A percentile compares a stretch with the other conserved stretches of the same genome.
These are phyloP conservation scores for Otus sunia DNA, from an alignment of 2,113 vertebrate genomes.

Conservation along the genomic window DNA sequence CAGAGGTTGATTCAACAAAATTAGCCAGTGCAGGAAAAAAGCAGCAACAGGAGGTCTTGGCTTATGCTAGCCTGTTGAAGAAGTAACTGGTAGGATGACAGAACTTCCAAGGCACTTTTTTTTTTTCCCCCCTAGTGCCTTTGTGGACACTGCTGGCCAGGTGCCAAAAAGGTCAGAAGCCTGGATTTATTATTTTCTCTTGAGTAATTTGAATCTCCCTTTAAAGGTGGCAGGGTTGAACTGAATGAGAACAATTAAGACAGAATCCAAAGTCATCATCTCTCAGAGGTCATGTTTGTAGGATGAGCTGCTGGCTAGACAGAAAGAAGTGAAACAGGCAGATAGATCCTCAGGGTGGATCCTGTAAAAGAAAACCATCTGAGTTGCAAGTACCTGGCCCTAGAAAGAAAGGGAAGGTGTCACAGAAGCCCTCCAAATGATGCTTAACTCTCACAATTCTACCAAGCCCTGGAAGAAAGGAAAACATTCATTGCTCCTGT, in stretches of 20 bases:
- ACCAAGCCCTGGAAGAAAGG: neutral
- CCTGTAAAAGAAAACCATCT: neutral
- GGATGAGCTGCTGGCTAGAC: neutral
- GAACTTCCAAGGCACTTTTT: neutral
- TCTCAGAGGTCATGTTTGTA: neutral
- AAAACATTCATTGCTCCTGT: neutral
- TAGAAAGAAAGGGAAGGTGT: neutral
- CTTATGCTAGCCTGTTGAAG: neutral
- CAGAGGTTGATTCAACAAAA: neutral
- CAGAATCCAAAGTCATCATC: neutral
- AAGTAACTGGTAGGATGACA: neutral
- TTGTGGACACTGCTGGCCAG: neutral
- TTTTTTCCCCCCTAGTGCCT: neutral
- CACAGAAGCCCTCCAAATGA: neutral
- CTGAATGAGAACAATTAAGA: neutral
- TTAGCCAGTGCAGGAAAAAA: neutral
- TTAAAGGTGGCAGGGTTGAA: neutral
- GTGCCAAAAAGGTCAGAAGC: neutral
- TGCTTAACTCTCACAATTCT: neutral
- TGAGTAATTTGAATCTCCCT: neutral
- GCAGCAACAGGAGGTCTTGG: neutral
- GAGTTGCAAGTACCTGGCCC: neutral
- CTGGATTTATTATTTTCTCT: neutral
- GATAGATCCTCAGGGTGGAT: neutral
- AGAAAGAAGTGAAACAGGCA: neutral